These are phyloP conservation scores for Hydrochoerus hydrochaeris DNA, from an alignment of 2,113 vertebrate species.

Conservation along the genomic window DNA sequence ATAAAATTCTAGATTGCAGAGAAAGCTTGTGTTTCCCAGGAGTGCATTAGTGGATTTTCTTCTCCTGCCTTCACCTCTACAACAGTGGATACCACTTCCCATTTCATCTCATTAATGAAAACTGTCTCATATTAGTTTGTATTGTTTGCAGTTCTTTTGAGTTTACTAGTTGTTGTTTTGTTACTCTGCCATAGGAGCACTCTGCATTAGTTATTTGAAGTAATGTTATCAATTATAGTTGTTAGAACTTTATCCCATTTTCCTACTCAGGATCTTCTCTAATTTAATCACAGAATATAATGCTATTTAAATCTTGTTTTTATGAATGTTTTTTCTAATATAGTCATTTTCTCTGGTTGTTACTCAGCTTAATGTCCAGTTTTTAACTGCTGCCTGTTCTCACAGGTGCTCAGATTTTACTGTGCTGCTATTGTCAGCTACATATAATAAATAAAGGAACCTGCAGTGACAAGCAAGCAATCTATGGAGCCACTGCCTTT, in stretches of 20 bases:
- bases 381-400: neutral
- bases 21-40: neutral
- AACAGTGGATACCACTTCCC: neutral
- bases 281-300: neutral
- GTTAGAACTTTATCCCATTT: neutral
- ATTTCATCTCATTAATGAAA: neutral
- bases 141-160: constrained; percentile 12
- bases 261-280: no score
- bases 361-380: neutral
- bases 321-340: neutral
- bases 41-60: accelerated
- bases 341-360: neutral
- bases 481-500: neutral
- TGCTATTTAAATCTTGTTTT: neutral
- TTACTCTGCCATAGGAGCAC: neutral
- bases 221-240: neutral
- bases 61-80: no score
- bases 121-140: neutral
- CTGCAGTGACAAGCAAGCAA: neutral
- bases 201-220: neutral
- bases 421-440: neutral
- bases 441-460: neutral
- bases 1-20: neutral
- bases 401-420: neutral
- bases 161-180: neutral